These are phyloP conservation scores for Micromesistius poutassou DNA, from an alignment of 2,797 vertebrate species.

Conservation along the genomic window DNA sequence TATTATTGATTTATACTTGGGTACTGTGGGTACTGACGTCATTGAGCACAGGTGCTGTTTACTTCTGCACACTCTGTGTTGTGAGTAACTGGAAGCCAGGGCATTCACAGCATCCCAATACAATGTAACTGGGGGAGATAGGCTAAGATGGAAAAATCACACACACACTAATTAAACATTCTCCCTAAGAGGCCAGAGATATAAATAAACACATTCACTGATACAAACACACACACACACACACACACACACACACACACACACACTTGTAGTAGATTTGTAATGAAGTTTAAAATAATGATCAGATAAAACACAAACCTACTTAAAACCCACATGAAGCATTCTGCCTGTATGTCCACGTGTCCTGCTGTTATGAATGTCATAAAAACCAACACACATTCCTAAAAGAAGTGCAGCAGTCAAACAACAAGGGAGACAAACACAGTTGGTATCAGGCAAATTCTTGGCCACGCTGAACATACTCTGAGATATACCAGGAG, in stretches of 20 bases:
- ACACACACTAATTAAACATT: neutral
- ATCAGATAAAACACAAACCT: neutral
- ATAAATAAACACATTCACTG: neutral
- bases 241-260: neutral
- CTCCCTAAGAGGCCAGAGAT: neutral
- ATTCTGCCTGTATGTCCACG: too few species aligned
- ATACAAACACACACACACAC: neutral
- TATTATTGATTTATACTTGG: neutral
- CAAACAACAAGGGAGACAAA: neutral
- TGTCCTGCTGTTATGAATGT: too few species aligned
- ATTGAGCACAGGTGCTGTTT: neutral
- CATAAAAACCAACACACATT: neutral
- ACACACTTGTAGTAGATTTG: too few species aligned
- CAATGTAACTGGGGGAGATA: neutral
- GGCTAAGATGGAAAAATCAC: neutral
- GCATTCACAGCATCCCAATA: neutral
- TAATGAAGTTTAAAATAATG: neutral
- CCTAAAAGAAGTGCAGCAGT: neutral
- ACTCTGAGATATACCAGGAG: constrained; percentile 26
- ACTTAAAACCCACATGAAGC: too few species aligned
- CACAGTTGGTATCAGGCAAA: constrained; percentile 21
- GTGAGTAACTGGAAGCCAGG: neutral
- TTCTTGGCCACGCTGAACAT: constrained; percentile 23
- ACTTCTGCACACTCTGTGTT: neutral
- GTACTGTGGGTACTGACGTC: neutral